These are phyloP conservation scores for Podarcis raffonei DNA, from an alignment of 2,113 vertebrate genomes.

Conservation along the genomic window DNA sequence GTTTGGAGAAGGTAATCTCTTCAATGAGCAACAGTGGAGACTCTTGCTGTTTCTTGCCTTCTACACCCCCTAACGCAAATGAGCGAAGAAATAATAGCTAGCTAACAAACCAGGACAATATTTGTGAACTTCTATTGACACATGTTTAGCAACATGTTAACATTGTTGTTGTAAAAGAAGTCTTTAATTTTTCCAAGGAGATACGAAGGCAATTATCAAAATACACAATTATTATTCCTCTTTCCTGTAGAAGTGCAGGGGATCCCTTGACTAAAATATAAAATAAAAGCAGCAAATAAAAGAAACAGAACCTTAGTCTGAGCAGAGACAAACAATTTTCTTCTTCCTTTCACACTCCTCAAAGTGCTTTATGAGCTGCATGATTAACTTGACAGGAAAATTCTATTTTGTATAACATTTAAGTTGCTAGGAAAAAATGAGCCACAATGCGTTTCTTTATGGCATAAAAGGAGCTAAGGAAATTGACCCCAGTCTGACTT, in stretches of 20 bases:
- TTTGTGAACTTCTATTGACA: not conserved
- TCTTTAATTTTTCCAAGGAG: not conserved
- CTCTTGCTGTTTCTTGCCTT: not conserved
- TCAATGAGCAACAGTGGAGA: not conserved
- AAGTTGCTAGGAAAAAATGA: constrained; percentile 32
- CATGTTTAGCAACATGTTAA: not conserved
- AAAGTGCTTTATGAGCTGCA: not conserved
- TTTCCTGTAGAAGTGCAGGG: not conserved
- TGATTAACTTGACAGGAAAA: constrained; percentile 24
- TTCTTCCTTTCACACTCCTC: not conserved
- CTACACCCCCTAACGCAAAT: not conserved
- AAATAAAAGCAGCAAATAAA: too few relatives aligned
- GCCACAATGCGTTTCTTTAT: constrained; percentile 9
- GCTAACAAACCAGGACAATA: not conserved
- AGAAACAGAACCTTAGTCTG: not conserved
- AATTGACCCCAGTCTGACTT: constrained; percentile 28
- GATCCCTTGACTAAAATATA: not conserved
- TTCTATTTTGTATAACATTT: constrained; percentile 42
- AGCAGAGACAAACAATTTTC: constrained; percentile 5
- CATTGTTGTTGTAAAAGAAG: not conserved
- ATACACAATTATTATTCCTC: not conserved
- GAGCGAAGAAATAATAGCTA: not conserved
- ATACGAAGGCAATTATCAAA: not conserved
- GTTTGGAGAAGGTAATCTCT: not conserved
- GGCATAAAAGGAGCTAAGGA: constrained; percentile 13